phyloP scores from a whole-genome alignment of 2,888 invertebrate species.

The Timema podura region DNA sequence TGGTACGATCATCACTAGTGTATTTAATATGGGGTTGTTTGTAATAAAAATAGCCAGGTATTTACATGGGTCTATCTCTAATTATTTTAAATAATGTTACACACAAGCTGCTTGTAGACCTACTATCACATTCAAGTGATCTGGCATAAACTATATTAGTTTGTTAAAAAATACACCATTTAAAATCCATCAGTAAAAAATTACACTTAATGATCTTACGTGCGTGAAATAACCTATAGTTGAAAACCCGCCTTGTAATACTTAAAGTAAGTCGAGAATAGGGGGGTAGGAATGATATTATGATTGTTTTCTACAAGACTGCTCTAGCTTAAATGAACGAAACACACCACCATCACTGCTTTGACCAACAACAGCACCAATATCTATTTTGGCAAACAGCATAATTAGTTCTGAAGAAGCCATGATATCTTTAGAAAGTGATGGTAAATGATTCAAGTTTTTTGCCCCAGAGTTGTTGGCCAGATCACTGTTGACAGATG shows the following conservation, averaged over 20 bases:
- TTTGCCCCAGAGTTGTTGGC: background rate
- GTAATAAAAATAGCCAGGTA: background rate
- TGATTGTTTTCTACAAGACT: constrained; percentile 4
- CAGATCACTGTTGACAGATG: background rate
- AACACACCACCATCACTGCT: constrained; percentile 20
- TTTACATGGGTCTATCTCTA: background rate
- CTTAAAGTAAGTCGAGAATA: constrained; percentile 21
- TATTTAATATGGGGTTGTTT: background rate
- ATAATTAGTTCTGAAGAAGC: constrained; percentile 7
- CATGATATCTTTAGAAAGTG: constrained; percentile 3
- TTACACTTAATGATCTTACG: constrained; percentile 26
- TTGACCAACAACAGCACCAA: constrained; percentile 17
- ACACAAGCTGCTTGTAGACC: constrained; percentile 11
- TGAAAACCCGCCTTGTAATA: constrained; percentile 22
- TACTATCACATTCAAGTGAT: constrained; percentile 4
- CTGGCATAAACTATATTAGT: background rate
- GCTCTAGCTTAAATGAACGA: background rate
- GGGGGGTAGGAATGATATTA: constrained; percentile 10
- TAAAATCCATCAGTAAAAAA: constrained; percentile 22
- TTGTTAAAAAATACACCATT: constrained; percentile 20
- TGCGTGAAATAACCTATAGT: constrained; percentile 25
- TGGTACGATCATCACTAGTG: background rate
- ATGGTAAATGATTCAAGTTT: background rate
- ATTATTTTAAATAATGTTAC: background rate
- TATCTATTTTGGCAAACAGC: constrained; percentile 12